Evolutionary conservation across 2,888 invertebrate genomes (phyloP).

Genomic region (Hydraecia micacea): DNA sequence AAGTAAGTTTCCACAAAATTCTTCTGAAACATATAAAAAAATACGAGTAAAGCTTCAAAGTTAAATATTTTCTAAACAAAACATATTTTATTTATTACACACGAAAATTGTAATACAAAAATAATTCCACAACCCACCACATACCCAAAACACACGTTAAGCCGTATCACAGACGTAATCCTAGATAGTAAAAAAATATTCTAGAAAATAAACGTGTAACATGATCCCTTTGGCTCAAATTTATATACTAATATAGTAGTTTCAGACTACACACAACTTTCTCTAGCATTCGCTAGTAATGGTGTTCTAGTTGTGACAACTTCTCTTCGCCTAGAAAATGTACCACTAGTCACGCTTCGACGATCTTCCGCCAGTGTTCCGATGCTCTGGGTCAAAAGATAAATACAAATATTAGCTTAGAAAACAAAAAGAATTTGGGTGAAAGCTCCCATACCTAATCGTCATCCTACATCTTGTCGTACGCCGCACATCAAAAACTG

Average conservation of each 20-base stretch:
- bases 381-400: conserved; percentile 78
- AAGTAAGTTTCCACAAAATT: not conserved
- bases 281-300: conserved; percentile 92
- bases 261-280: conserved; percentile 91
- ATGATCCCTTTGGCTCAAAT: conserved; percentile 67
- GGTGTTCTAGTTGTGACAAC: conserved; percentile 93
- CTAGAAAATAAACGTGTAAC: conserved; percentile 56
- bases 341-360: conserved; percentile 85
- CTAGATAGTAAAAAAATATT: conserved; percentile 64
- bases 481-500: not conserved
- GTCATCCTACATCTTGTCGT: not conserved
- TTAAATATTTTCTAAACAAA: not conserved
- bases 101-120: not conserved
- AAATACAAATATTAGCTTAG: not conserved
- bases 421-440: not conserved
- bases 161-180: conserved; percentile 59
- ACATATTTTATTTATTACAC: no score
- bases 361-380: conserved; percentile 84
- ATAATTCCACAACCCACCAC: not conserved
- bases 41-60: not conserved
- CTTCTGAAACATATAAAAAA: not conserved
- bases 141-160: conserved; percentile 36
- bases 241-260: conserved; percentile 49
- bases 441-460: not conserved
- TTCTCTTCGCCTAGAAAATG: conserved; percentile 89